Evolutionary conservation across 2,888 invertebrate species (phyloP).

Genomic region (Troides helena): DNA sequence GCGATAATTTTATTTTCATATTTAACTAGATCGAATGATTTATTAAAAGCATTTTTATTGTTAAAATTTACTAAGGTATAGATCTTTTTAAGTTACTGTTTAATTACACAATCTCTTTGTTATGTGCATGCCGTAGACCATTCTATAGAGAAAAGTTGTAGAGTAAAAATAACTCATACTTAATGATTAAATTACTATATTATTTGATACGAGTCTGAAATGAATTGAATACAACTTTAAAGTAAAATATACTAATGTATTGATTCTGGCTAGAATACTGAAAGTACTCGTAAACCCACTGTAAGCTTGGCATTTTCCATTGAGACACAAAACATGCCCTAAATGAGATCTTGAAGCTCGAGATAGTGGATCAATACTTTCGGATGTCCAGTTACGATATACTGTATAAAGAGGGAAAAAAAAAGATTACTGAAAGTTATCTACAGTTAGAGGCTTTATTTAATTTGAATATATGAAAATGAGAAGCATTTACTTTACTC

Average conservation of each 20-base stretch:
- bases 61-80: not conserved
- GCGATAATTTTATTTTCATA: conserved; percentile 44
- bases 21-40: conserved; percentile 18
- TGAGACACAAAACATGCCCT: not conserved
- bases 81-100: too few relatives aligned
- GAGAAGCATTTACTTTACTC: too few relatives aligned
- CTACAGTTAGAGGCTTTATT: not conserved
- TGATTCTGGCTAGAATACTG: too few relatives aligned
- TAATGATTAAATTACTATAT: too few relatives aligned
- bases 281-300: not conserved
- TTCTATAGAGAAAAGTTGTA: too few relatives aligned
- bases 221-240: too few relatives aligned
- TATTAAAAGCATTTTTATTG: not conserved
- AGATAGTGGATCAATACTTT: not conserved
- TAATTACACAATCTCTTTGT: too few relatives aligned
- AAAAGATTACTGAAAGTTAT: not conserved
- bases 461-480: not conserved
- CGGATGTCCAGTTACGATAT: not conserved
- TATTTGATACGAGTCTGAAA: too few relatives aligned
- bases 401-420: not conserved
- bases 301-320: not conserved
- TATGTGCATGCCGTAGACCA: too few relatives aligned
- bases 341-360: not conserved
- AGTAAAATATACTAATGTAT: too few relatives aligned
- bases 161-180: too few relatives aligned